A percentile compares a stretch with the other conserved stretches of the same genome.
phyloP scores from a whole-genome alignment of 2,113 vertebrate genomes.

The Pandion haliaetus region DNA sequence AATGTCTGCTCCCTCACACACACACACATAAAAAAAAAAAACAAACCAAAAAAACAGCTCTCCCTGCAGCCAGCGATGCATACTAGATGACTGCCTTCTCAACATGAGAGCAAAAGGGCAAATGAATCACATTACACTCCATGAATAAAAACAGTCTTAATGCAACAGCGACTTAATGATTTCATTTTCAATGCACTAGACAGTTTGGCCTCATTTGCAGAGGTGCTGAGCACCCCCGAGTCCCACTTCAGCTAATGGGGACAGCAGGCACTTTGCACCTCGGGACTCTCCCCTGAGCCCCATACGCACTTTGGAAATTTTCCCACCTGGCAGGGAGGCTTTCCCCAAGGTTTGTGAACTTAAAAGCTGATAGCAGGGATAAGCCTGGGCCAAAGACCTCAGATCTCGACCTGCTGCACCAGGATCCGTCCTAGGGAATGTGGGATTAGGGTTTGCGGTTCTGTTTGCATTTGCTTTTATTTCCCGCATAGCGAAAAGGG shows the following conservation, averaged over 20 bases:
- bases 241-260: neutral
- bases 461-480: neutral
- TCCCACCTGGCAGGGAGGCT: neutral
- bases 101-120: conserved; percentile 63
- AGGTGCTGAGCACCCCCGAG: neutral
- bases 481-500: neutral
- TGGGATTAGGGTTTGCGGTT: neutral
- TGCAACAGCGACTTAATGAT: conserved; percentile 37
- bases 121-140: conserved; percentile 56
- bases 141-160: conserved; percentile 52
- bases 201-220: neutral
- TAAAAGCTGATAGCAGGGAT: neutral
- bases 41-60: neutral
- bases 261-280: neutral
- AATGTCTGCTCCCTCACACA: neutral
- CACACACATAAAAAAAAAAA: neutral
- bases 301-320: rapidly evolving
- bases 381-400: neutral
- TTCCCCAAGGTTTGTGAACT: neutral
- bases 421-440: rapidly evolving
- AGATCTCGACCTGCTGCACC: neutral
- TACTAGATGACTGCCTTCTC: conserved; percentile 41
- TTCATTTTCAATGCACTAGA: neutral
- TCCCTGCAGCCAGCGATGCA: conserved; percentile 46
- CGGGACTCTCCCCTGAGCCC: rapidly evolving